Percentiles rank a stretch among this genome's conserved stretches.
These are phyloP conservation scores for Aurelia sp. DNA, from an alignment of 30 jellyfish, hydroid and myxozoan genomes.

Conservation along the genomic window DNA sequence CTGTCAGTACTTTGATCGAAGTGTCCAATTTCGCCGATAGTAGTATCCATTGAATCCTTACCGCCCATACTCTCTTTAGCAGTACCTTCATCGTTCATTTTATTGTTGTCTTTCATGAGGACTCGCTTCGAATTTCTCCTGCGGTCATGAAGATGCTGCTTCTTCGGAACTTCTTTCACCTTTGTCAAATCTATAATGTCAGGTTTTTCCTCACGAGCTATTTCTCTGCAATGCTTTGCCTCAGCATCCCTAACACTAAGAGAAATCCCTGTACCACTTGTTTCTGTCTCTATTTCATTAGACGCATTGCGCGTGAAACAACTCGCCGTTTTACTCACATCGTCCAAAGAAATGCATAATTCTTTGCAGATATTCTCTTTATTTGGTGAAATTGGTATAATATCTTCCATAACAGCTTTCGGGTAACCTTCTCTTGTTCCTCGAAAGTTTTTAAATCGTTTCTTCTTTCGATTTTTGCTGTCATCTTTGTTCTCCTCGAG, in stretches of 20 bases:
- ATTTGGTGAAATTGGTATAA: background rate
- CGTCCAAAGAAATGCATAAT: background rate
- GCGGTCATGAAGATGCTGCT: background rate
- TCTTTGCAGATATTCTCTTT: background rate
- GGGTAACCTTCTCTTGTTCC: constrained; percentile 23
- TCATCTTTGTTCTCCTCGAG: background rate
- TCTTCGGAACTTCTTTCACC: background rate
- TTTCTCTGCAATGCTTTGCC: background rate
- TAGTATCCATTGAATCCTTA: background rate
- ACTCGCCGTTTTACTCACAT: background rate
- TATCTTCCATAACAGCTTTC: constrained; percentile 33
- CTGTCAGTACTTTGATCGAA: background rate
- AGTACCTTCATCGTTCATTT: background rate
- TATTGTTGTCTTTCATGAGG: no score
- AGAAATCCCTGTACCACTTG: background rate
- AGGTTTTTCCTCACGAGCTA: background rate
- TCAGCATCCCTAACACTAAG: background rate
- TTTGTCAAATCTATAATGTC: background rate
- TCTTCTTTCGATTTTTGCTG: constrained; percentile 14
- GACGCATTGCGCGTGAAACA: background rate
- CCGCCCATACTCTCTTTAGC: background rate
- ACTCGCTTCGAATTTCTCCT: no score
- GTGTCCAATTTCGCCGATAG: background rate
- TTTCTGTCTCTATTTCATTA: background rate
- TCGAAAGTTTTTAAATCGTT: constrained; percentile 53